Evolutionary conservation across 1,140 invertebrate species (phyloP).

Genomic region (Hylyphantes graminicola): DNA sequence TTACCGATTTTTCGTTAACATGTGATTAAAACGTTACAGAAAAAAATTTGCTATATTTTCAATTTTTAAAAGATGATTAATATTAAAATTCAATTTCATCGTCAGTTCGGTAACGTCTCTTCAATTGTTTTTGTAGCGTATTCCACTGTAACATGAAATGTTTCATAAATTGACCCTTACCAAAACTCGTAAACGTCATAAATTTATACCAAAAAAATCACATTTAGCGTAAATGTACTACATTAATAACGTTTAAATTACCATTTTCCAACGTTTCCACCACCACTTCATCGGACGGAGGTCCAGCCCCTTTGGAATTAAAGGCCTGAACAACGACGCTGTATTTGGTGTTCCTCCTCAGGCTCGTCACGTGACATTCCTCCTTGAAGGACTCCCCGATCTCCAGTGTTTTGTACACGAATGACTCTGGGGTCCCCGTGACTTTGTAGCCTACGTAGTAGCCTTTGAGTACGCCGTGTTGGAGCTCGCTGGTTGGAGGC

Average conservation of each 20-base stretch:
- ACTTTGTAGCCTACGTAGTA: slow-evolving; percentile 66
- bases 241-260: slow-evolving; percentile 22
- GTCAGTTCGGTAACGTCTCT: too few relatives aligned
- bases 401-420: slow-evolving; percentile 65
- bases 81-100: too few relatives aligned
- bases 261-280: slow-evolving; percentile 60
- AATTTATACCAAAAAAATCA: too few relatives aligned
- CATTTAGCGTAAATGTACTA: too few relatives aligned
- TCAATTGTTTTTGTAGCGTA: too few relatives aligned
- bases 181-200: too few relatives aligned
- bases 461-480: slow-evolving; percentile 68
- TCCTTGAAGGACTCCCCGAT: slow-evolving; percentile 60
- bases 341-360: slow-evolving; percentile 61
- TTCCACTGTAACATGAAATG: too few relatives aligned
- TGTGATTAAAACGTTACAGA: too few relatives aligned
- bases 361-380: slow-evolving; percentile 58
- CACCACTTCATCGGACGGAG: slow-evolving; percentile 58
- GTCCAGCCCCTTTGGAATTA: slow-evolving; percentile 80
- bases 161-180: too few relatives aligned
- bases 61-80: too few relatives aligned
- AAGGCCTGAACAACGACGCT: slow-evolving; percentile 82
- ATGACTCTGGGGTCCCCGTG: slow-evolving; percentile 47
- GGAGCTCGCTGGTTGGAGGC: slow-evolving; percentile 63
- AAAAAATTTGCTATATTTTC: too few relatives aligned
- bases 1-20: too few relatives aligned